A percentile compares a stretch with the other conserved stretches of the same genome.
Evolutionary conservation across 2,888 invertebrate species (phyloP).

Genomic region (Conomelus anceps): DNA sequence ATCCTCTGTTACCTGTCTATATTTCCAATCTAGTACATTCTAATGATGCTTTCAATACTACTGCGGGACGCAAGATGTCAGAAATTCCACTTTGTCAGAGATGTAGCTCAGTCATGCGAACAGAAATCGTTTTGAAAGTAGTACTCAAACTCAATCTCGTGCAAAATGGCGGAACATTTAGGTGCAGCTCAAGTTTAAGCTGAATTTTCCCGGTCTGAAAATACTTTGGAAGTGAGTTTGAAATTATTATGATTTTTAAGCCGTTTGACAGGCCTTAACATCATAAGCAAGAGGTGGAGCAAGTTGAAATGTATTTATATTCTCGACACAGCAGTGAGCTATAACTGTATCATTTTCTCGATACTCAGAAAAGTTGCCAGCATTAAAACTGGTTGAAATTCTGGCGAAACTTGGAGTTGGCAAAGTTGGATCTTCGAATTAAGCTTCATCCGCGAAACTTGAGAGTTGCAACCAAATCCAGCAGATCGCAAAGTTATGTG

Average conservation of each 20-base stretch:
- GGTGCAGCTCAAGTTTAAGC: neutral
- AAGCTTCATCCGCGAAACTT: neutral
- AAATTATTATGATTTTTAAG: neutral
- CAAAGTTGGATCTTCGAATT: neutral
- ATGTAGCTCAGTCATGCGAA: neutral
- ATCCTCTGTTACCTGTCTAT: too few relatives aligned
- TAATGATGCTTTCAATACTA: neutral
- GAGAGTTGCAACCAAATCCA: neutral
- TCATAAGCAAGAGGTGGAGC: neutral
- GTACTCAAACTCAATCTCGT: neutral
- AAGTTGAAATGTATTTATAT: neutral
- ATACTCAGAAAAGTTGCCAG: neutral
- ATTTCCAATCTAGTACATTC: neutral
- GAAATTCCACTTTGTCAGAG: neutral
- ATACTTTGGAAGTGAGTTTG: neutral
- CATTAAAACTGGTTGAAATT: neutral
- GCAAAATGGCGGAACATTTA: neutral
- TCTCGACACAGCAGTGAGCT: neutral
- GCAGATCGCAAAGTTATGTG: neutral
- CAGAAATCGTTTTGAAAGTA: neutral
- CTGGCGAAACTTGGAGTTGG: neutral
- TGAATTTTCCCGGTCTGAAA: neutral
- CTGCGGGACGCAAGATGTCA: too few relatives aligned
- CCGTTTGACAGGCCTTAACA: neutral
- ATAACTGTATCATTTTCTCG: neutral